Base-by-base conservation (phyloP, 2,113 vertebrate genomes). In the Dolichallabes microphthalmus region DNA sequence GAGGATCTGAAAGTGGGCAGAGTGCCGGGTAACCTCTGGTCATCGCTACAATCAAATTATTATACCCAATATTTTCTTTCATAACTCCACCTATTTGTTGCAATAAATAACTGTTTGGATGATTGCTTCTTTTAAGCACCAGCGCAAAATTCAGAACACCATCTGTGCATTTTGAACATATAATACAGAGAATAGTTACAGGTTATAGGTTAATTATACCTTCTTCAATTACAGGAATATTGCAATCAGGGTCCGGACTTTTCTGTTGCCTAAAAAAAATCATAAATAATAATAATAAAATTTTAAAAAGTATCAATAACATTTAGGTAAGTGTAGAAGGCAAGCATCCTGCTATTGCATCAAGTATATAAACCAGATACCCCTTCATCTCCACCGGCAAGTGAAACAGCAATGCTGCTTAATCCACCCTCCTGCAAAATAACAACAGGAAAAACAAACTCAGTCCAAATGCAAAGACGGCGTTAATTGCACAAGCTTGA, bases 221-320 rank as follows among this genome's bases (percentile, higher is more conserved):
- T 94, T 94, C 94, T 84, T 95, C 94, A 85, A 89, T 94, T 83
- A 94, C 90, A 85, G 92, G 82, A 27, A 92, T 87, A 73, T 87
- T 92, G 55, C 90, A 93, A 86, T 95, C 94, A 64, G 92, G 87
- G 64, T 95, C 93, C 3, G 93, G 93, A 90, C 93, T 94, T 89
- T 95, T 95, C 91, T 94, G 94, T 87, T 95, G 94, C 89, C 94
- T 95, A 86, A 66, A 90, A 82, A 84, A 55, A 27, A 50, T 68
- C 80, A 82, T 61, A 32, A 15, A 4, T n/a, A 22, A 7, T 20
- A 69, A 66, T 57, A 57, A 12, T 39, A 12, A 71, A 63, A 74
- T n/a, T n/a, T n/a, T n/a, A 57, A 32, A 12, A 39, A 13, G 61
- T 55, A 75, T 55, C n/a, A 4, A 19, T 25, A 14, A 8, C 22